Conservation (phyloP, 2,888 invertebrate genomes). For the Digitonthophagus gazella region DNA sequence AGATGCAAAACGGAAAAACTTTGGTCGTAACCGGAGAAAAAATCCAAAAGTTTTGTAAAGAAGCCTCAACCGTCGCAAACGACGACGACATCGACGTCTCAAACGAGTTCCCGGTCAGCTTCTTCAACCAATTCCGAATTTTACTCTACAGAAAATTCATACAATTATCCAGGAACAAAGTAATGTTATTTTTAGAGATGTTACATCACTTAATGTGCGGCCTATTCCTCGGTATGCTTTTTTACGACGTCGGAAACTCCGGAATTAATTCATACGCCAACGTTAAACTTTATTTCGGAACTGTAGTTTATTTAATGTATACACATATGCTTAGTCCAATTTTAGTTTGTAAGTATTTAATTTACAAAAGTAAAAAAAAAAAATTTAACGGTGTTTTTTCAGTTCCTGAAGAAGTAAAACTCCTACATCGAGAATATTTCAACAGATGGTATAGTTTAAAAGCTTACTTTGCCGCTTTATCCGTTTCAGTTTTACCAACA, state of each 20-base stretch:
- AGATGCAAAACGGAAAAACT: constrained; percentile 14
- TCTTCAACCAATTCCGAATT: constrained; percentile 22
- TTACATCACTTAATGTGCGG: constrained; percentile 23
- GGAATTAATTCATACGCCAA: constrained; percentile 11
- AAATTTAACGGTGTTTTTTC: constrained; percentile 39
- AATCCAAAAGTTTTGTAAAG: neutral
- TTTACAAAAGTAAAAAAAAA: neutral
- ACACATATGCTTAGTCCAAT: constrained; percentile 20
- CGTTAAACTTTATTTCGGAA: constrained; percentile 14
- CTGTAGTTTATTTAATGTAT: constrained; percentile 20
- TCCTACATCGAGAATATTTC: constrained; percentile 72
- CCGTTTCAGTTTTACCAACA: constrained; percentile 64
- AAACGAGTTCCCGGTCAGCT: constrained; percentile 11
- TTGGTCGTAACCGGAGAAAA: neutral
- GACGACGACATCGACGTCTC: neutral
- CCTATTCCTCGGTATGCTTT: constrained; percentile 18
- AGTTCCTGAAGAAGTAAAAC: constrained; percentile 72
- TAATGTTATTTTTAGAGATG: constrained; percentile 20
- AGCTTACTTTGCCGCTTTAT: constrained; percentile 68
- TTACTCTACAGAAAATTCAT: constrained; percentile 16
- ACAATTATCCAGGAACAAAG: constrained; percentile 23
- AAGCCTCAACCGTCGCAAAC: neutral
- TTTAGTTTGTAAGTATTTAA: constrained; percentile 26
- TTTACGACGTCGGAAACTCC: constrained; percentile 22
- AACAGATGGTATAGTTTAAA: constrained; percentile 76